These are phyloP conservation scores for Araneus ventricosus DNA, from an alignment of 1,140 invertebrate species.

Conservation along the genomic window DNA sequence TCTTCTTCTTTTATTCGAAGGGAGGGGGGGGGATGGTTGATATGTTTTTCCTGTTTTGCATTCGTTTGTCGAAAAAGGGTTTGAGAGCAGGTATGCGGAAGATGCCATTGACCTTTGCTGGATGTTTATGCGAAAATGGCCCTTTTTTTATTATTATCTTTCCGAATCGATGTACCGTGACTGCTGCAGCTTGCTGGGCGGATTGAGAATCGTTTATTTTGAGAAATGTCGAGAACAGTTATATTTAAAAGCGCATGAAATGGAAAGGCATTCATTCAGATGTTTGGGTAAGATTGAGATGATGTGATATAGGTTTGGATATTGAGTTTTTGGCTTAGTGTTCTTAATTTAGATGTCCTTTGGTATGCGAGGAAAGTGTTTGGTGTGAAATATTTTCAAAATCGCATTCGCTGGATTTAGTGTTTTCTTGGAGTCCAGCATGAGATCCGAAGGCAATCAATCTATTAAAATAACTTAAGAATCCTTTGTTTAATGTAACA, in stretches of 20 bases:
- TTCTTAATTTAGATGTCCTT: too few species aligned
- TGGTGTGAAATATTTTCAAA: too few species aligned
- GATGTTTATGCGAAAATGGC: slow-evolving; percentile 2
- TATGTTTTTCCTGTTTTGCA: background rate
- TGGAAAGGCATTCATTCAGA: background rate
- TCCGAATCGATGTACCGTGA: background rate
- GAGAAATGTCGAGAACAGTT: background rate
- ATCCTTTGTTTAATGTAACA: too few species aligned
- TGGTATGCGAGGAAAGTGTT: too few species aligned
- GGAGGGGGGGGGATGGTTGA: background rate
- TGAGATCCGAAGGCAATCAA: too few species aligned
- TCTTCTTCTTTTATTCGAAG: background rate
- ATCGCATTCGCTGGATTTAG: too few species aligned
- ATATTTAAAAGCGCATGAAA: background rate
- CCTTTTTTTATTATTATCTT: background rate
- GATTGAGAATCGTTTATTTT: background rate
- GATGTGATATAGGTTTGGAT: background rate
- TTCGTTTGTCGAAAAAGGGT: background rate
- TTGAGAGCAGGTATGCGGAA: background rate
- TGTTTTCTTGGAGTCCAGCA: too few species aligned
- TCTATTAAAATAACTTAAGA: too few species aligned
- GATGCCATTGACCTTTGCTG: slow-evolving; percentile 16
- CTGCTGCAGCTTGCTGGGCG: background rate
- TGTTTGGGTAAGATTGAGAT: background rate
- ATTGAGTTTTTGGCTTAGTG: too few species aligned